Conservation (phyloP, 2,888 invertebrate species). For the Pyralis farinalis region DNA sequence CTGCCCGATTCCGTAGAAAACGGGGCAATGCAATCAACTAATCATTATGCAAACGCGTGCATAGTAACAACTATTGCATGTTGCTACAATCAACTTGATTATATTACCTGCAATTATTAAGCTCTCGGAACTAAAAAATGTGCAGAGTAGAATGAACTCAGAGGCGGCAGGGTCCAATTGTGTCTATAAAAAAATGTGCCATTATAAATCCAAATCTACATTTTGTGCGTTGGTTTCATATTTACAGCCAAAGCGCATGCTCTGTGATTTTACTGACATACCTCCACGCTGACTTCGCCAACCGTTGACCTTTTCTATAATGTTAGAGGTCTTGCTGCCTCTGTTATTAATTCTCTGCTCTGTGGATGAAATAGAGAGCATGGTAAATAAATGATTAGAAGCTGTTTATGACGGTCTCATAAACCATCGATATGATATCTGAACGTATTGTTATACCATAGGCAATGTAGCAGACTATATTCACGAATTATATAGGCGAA, state of each 20-base stretch:
- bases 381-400: background rate
- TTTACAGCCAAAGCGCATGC: conserved; percentile 51
- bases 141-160: conserved; percentile 40
- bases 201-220: background rate
- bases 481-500: too few species aligned
- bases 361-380: conserved; percentile 62
- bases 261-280: conserved; percentile 41
- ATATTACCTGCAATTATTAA: conserved; percentile 28
- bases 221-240: conserved; percentile 13
- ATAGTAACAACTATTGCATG: conserved; percentile 33
- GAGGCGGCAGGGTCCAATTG: conserved; percentile 29
- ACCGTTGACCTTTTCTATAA: conserved; percentile 69
- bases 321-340: conserved; percentile 66
- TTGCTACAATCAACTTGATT: conserved; percentile 35
- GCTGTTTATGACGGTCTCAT: too few species aligned
- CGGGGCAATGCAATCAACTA: conserved; percentile 23
- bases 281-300: conserved; percentile 78
- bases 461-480: too few species aligned
- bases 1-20: conserved; percentile 42
- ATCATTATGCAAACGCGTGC: conserved; percentile 46
- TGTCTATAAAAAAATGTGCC: background rate
- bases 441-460: too few species aligned
- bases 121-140: conserved; percentile 29
- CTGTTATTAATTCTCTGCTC: conserved; percentile 76
- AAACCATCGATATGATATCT: too few species aligned